Evolutionary conservation across 2,113 vertebrate species (phyloP).

Genomic region (Protomyctophum bolini): DNA sequence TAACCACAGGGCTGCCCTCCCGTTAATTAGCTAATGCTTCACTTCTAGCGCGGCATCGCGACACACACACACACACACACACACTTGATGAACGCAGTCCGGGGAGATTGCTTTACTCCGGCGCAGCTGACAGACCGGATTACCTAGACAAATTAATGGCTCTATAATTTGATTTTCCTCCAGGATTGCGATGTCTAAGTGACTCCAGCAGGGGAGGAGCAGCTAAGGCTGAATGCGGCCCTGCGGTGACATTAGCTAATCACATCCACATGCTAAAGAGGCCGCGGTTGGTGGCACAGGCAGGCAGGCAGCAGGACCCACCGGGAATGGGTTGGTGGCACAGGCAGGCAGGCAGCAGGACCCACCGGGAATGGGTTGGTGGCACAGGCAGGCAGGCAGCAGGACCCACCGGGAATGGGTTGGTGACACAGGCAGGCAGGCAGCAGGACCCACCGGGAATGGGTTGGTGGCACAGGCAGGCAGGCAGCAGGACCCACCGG

Average conservation of each 20-base stretch:
- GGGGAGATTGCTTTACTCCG: constrained; percentile 75
- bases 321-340: constrained; percentile 6
- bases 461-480: constrained; percentile 4
- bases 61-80: constrained; percentile 42
- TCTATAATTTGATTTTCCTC: constrained; percentile 83
- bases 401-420: constrained; percentile 12
- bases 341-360: neutral
- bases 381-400: neutral
- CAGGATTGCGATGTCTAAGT: constrained; percentile 74
- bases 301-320: constrained; percentile 44
- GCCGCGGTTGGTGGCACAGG: neutral
- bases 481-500: constrained; percentile 10
- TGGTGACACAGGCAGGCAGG: constrained; percentile 24
- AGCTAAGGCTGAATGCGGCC: constrained; percentile 64
- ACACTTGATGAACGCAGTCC: constrained; percentile 78
- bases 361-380: constrained; percentile 8
- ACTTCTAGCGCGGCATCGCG: constrained; percentile 66
- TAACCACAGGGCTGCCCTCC: no score
- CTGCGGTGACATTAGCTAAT: constrained; percentile 68
- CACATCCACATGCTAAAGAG: constrained; percentile 76
- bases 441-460: constrained; percentile 32
- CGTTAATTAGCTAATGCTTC: constrained; percentile 76
- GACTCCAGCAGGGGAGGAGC: constrained; percentile 63
- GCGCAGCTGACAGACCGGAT: constrained; percentile 79
- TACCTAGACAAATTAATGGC: constrained; percentile 84